Conservation (phyloP, 2,888 invertebrate genomes). For the Campoplex capitator region DNA sequence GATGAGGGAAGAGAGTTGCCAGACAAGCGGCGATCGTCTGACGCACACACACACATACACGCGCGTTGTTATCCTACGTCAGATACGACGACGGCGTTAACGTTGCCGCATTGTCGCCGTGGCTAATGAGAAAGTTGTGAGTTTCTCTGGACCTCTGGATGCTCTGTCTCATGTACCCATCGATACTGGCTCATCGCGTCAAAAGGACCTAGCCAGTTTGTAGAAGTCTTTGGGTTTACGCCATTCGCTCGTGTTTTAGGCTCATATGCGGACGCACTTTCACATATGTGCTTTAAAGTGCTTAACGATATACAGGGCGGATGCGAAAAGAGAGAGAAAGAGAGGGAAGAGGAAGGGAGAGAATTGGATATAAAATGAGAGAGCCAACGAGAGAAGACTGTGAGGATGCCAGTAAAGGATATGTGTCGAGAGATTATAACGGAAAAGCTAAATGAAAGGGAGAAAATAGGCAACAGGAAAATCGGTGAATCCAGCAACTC, state of each 20-base stretch:
- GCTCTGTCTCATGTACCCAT: constrained; percentile 21
- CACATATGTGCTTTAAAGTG: constrained; percentile 6
- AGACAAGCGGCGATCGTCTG: constrained; percentile 78
- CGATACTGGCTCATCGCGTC: constrained; percentile 9
- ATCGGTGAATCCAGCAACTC: constrained; percentile 10
- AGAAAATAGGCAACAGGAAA: constrained; percentile 18
- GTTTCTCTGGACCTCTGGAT: constrained; percentile 36
- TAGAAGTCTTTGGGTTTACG: neutral
- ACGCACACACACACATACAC: constrained; percentile 72
- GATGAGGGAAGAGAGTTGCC: constrained; percentile 65
- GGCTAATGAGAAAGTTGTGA: constrained; percentile 83
- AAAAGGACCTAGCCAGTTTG: constrained; percentile 25
- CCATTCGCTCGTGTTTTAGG: neutral
- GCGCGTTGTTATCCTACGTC: constrained; percentile 77
- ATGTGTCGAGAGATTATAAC: constrained; percentile 28
- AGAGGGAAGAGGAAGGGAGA: constrained; percentile 15
- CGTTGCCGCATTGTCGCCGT: constrained; percentile 79
- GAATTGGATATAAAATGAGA: constrained; percentile 20
- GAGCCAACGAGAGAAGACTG: neutral
- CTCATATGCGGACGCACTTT: neutral
- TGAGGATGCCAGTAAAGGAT: constrained; percentile 43
- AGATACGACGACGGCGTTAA: constrained; percentile 72
- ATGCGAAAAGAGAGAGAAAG: constrained; percentile 7
- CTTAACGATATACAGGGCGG: constrained; percentile 18
- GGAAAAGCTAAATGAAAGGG: constrained; percentile 5